phyloP scores from a whole-genome alignment of 37 sponge, comb jelly and placozoan species.

The Diacarnus erythraeanus region DNA sequence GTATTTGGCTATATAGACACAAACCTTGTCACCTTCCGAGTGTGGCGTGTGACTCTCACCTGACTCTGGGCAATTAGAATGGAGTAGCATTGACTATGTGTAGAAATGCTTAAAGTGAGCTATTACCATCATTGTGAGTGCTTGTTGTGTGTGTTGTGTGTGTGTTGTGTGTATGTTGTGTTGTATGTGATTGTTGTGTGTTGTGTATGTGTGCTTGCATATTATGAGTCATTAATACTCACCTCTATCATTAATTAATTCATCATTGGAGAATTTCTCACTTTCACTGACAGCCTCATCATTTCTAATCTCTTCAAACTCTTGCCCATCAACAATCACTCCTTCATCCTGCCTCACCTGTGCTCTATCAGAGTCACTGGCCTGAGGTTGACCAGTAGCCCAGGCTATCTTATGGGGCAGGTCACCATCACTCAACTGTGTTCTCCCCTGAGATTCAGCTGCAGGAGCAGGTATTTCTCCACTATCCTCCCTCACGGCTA shows the following conservation, averaged over 20 bases:
- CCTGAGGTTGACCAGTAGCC: background rate
- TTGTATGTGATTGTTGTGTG: too few relatives aligned
- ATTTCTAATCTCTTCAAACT: background rate
- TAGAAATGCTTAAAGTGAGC: too few relatives aligned
- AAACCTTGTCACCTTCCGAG: slow-evolving; percentile 1
- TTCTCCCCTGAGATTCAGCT: too few relatives aligned
- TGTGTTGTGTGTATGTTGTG: too few relatives aligned
- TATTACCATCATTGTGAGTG: too few relatives aligned
- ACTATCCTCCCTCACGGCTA: background rate
- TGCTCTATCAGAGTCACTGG: too few relatives aligned
- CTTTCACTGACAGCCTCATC: background rate
- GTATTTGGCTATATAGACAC: slow-evolving; percentile 40
- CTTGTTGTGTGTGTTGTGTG: too few relatives aligned
- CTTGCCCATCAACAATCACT: background rate
- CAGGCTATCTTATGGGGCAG: background rate
- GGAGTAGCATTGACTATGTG: too few relatives aligned
- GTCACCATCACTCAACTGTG: too few relatives aligned
- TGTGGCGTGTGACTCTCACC: background rate
- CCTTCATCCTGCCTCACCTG: background rate
- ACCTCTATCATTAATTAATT: background rate
- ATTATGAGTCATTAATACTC: too few relatives aligned
- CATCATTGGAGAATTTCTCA: background rate
- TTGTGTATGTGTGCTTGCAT: too few relatives aligned
- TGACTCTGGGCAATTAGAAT: background rate
- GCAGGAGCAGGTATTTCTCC: too few relatives aligned